Percentiles rank a stretch among this genome's conserved stretches.
Evolutionary conservation across 2,797 vertebrate genomes (phyloP).

Genomic region (Syncerus caffer): DNA sequence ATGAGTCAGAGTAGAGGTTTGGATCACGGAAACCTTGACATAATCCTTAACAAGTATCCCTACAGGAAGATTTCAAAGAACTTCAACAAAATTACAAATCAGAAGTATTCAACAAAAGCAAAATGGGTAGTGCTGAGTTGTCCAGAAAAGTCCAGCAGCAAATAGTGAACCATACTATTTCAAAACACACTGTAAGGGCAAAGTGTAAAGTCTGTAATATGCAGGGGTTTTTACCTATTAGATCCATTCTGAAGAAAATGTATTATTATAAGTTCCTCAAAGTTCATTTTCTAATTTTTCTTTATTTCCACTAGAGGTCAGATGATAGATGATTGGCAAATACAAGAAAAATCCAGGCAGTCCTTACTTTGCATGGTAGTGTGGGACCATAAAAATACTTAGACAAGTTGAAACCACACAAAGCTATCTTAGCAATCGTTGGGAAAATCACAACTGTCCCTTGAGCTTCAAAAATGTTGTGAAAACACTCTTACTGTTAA

Average conservation of each 20-base stretch:
- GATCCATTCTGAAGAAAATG: neutral
- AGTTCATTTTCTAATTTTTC: neutral
- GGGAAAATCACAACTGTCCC: neutral
- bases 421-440: neutral
- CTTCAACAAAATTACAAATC: slow-evolving; percentile 7
- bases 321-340: neutral
- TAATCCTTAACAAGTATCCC: neutral
- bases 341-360: neutral
- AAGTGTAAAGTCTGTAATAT: neutral
- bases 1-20: neutral
- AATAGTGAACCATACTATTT: neutral
- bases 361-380: neutral
- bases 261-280: neutral
- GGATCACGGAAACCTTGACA: neutral
- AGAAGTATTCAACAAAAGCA: neutral
- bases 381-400: neutral
- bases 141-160: neutral
- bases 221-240: neutral
- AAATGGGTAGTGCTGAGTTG: neutral
- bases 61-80: neutral
- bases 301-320: slow-evolving; percentile 30
- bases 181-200: neutral
- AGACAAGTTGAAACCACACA: neutral
- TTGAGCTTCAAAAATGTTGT: slow-evolving; percentile 1
- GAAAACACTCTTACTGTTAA: neutral